Conservation (phyloP, 1,140 invertebrate species). For the Drosophila miranda region DNA sequence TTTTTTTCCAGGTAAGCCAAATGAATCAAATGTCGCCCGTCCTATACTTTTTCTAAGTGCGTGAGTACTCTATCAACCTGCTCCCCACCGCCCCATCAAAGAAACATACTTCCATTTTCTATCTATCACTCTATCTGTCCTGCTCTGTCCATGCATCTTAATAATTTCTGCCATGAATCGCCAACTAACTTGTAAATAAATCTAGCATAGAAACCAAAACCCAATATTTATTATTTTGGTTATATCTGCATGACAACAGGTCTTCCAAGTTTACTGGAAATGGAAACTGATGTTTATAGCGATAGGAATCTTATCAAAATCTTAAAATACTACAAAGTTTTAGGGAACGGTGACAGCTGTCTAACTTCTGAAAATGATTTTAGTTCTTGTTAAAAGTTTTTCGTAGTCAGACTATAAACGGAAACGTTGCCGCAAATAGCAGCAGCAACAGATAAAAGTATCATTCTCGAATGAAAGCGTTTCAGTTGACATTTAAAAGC, state of each 20-base stretch:
- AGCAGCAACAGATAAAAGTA: too few species aligned
- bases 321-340: too few species aligned
- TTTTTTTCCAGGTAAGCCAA: conserved; percentile 36
- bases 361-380: too few species aligned
- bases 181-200: conserved; percentile 41
- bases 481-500: too few species aligned
- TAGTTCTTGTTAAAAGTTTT: too few species aligned
- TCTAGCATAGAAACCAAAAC: not conserved
- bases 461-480: too few species aligned
- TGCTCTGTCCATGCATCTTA: conserved; percentile 14
- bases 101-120: conserved; percentile 6
- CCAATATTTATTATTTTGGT: not conserved
- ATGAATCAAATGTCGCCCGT: not conserved
- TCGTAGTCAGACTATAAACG: too few species aligned
- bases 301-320: too few species aligned
- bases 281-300: too few species aligned
- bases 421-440: too few species aligned
- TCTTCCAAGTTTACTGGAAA: too few species aligned
- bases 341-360: too few species aligned
- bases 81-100: conserved; percentile 16
- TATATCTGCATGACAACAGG: not conserved
- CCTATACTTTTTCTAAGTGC: not conserved
- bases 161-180: conserved; percentile 24
- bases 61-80: conserved; percentile 16
- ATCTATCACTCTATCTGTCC: conserved; percentile 6